Evolutionary conservation across 2,888 invertebrate species (phyloP).

Genomic region (Pseudococcus longispinus): DNA sequence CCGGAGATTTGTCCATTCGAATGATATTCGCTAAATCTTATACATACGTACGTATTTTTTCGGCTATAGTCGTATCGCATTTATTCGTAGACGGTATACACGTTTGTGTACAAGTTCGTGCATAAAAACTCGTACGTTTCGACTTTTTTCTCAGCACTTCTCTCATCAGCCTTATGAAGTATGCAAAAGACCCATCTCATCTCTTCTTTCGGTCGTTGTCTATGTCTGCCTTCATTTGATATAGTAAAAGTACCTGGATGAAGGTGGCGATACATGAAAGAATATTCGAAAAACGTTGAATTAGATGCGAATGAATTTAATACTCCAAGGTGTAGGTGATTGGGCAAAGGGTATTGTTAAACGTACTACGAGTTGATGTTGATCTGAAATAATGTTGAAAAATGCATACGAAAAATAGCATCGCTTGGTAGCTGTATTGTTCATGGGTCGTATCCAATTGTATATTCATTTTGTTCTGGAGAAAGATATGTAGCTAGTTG

Average conservation of each 20-base stretch:
- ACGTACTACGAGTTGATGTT: neutral
- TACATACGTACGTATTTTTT: neutral
- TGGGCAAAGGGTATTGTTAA: neutral
- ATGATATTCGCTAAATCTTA: slow-evolving; percentile 24
- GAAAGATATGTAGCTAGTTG: no score
- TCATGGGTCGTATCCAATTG: neutral
- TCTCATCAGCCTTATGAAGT: neutral
- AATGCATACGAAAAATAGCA: neutral
- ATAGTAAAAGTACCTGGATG: neutral
- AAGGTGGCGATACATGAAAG: neutral
- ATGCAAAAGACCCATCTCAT: neutral
- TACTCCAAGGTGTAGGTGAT: neutral
- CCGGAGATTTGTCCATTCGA: slow-evolving; percentile 9
- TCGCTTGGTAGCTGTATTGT: neutral
- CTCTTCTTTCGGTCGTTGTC: neutral
- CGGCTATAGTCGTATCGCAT: neutral
- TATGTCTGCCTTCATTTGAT: neutral
- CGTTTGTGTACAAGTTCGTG: neutral
- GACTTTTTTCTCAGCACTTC: neutral
- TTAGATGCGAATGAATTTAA: neutral
- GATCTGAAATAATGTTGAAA: neutral
- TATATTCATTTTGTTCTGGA: no score
- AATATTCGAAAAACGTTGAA: neutral
- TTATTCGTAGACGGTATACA: neutral
- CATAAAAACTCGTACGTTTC: neutral